Evolutionary conservation across 2,113 vertebrate genomes (phyloP).

Genomic region (Astur gentilis): DNA sequence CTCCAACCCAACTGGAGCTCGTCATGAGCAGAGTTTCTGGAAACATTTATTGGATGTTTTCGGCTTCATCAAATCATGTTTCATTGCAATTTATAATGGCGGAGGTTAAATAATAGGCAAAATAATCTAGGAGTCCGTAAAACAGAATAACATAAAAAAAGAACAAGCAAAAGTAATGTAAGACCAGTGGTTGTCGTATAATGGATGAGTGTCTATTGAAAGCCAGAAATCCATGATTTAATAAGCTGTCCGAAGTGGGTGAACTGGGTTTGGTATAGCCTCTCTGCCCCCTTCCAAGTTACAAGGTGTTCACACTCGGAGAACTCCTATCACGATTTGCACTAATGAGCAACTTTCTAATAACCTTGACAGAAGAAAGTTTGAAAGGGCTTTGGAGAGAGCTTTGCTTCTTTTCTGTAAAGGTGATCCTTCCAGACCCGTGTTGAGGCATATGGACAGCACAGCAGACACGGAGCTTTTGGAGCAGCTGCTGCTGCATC

Average conservation of each 20-base stretch:
- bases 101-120: background rate
- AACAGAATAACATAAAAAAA: background rate
- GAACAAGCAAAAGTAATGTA: background rate
- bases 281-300: background rate
- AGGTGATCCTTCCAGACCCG: background rate
- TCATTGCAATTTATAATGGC: background rate
- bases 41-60: background rate
- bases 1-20: background rate
- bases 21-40: background rate
- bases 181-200: background rate
- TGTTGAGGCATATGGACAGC: background rate
- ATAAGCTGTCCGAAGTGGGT: background rate
- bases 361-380: background rate
- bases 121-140: background rate
- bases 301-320: background rate
- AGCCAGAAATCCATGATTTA: background rate
- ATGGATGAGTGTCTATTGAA: background rate
- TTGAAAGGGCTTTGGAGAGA: background rate
- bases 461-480: background rate
- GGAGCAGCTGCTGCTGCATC: background rate
- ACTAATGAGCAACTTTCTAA: background rate
- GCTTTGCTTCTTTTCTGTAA: background rate
- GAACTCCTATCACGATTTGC: background rate
- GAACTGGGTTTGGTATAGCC: background rate
- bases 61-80: background rate